A percentile compares a stretch with the other conserved stretches of the same genome.
Conservation (phyloP, 1,140 invertebrate species). For the Thalassaphorura encarpata region DNA sequence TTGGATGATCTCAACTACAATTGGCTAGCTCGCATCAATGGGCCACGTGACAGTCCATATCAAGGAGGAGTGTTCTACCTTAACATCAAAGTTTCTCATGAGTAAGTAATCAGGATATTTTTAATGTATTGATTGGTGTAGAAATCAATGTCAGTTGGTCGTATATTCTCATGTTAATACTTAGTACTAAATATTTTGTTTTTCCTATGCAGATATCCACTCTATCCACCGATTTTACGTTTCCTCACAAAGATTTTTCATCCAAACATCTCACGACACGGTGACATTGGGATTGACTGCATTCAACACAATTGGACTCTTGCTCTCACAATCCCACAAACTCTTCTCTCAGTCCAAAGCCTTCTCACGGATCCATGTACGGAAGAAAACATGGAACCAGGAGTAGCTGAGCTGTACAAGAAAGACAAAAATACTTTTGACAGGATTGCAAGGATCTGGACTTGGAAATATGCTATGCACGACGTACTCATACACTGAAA, state of each 20-base stretch:
- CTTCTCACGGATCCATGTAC: conserved; percentile 80
- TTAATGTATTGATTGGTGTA: too few species aligned
- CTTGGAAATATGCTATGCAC: conserved; percentile 86
- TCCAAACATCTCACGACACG: conserved; percentile 88
- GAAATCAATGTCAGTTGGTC: too few species aligned
- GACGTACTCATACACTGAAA: conserved; percentile 49
- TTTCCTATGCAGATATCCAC: conserved; percentile 78
- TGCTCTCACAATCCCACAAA: conserved; percentile 81
- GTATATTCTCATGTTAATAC: too few species aligned
- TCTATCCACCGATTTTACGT: conserved; percentile 77
- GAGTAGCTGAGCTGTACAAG: conserved; percentile 67
- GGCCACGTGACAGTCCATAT: conserved; percentile 79
- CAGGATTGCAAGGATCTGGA: conserved; percentile 72
- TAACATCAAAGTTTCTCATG: conserved; percentile 73
- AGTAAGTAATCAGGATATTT: too few species aligned
- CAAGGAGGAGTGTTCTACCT: conserved; percentile 91
- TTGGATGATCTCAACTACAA: conserved; percentile 70
- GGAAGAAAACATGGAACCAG: conserved; percentile 67
- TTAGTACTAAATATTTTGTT: too few species aligned
- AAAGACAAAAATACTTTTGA: conserved; percentile 66
- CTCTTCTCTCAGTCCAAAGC: conserved; percentile 80
- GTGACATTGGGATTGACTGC: conserved; percentile 91
- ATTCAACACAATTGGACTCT: conserved; percentile 93
- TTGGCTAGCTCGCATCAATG: conserved; percentile 85
- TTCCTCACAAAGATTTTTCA: conserved; percentile 87